These are phyloP conservation scores for Hydrozoanthus tunicans DNA, from an alignment of 64 coral and sea anemone genomes.

Conservation along the genomic window DNA sequence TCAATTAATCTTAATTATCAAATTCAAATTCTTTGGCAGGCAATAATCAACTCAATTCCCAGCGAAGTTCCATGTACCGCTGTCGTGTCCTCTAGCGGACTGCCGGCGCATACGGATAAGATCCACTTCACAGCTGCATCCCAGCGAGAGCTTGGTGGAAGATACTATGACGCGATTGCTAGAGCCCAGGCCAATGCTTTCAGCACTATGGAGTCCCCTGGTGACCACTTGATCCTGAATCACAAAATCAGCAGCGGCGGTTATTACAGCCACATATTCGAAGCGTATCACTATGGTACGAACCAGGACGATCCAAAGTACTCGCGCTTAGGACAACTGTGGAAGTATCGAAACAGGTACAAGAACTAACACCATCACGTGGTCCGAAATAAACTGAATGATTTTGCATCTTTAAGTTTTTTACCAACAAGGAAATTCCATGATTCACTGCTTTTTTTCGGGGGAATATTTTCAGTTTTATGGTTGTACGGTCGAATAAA, in stretches of 20 bases:
- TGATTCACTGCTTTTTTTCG: too few relatives aligned
- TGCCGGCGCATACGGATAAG: constrained; percentile 29
- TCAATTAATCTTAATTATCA: background rate
- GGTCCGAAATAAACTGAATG: too few relatives aligned
- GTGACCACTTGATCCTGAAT: constrained; percentile 19
- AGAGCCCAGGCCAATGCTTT: background rate
- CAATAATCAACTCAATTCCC: constrained; percentile 24
- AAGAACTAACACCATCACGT: background rate
- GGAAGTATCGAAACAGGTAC: constrained; percentile 41
- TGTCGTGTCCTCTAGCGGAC: constrained; percentile 19
- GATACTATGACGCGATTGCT: constrained; percentile 37
- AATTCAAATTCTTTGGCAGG: background rate
- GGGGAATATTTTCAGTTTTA: too few relatives aligned
- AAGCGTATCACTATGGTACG: constrained; percentile 33
- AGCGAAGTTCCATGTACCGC: constrained; percentile 18
- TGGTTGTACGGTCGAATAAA: too few relatives aligned
- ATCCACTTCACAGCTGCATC: constrained; percentile 44
- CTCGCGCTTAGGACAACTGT: constrained; percentile 25
- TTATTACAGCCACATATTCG: constrained; percentile 34
- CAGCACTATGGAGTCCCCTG: background rate
- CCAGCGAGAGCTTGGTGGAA: constrained; percentile 23
- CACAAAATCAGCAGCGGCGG: constrained; percentile 45
- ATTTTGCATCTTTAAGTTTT: too few relatives aligned
- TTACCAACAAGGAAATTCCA: too few relatives aligned
- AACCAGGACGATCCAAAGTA: background rate